Evolutionary conservation across 1,140 invertebrate genomes (phyloP).

Genomic region (Apis dorsata): DNA sequence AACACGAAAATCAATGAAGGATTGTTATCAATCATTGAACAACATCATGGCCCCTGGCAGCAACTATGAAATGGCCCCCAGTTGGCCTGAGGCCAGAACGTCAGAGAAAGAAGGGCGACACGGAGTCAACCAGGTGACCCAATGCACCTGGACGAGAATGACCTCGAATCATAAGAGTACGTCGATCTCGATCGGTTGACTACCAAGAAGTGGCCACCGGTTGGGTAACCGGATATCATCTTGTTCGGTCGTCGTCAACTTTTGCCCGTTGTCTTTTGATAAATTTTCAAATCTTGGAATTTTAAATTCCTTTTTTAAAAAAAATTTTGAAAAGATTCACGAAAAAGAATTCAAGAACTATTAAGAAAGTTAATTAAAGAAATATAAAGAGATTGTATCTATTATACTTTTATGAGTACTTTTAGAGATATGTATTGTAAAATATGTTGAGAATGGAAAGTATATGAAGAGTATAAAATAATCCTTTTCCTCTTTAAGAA

Average conservation of each 20-base stretch:
- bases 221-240: constrained; percentile 52
- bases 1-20: constrained; percentile 2
- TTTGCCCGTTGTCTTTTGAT: not conserved
- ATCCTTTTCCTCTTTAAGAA: too few species aligned
- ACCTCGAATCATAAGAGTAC: constrained; percentile 54
- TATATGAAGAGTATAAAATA: too few species aligned
- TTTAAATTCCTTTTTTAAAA: too few species aligned
- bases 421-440: too few species aligned
- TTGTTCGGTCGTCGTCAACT: not conserved
- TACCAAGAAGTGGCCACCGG: constrained; percentile 49
- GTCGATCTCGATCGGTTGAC: constrained; percentile 45
- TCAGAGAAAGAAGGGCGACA: constrained; percentile 57
- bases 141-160: constrained; percentile 58
- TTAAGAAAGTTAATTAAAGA: too few species aligned
- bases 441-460: too few species aligned
- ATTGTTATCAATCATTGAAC: constrained; percentile 8
- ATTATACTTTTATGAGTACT: too few species aligned
- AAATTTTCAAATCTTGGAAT: not conserved
- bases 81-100: constrained; percentile 52
- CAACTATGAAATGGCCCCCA: constrained; percentile 2
- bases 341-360: too few species aligned
- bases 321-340: too few species aligned
- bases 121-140: constrained; percentile 63
- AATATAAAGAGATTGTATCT: too few species aligned
- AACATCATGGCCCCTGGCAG: constrained; percentile 2